phyloP scores from a whole-genome alignment of 2,888 invertebrate genomes.

The Eupithecia tripunctaria region DNA sequence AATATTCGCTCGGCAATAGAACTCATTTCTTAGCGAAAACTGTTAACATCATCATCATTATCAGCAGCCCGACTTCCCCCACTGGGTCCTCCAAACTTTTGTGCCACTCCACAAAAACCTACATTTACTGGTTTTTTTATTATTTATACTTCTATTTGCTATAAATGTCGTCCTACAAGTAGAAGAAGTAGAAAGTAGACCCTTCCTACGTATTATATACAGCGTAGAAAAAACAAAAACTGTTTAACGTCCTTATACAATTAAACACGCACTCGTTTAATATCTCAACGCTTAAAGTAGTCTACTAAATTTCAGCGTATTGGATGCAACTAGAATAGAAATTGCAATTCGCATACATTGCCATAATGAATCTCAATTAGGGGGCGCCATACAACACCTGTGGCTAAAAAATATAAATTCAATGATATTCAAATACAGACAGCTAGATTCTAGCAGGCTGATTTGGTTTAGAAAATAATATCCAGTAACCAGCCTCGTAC shows the following conservation, averaged over 20 bases:
- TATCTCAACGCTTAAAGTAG: background rate
- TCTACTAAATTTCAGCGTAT: conserved; percentile 26
- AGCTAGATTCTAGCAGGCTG: conserved; percentile 29
- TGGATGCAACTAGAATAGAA: conserved; percentile 38
- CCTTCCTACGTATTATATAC: background rate
- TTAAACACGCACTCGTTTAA: background rate
- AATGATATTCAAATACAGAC: conserved; percentile 39
- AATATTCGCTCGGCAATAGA: background rate
- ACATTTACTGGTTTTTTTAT: background rate
- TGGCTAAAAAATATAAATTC: conserved; percentile 39
- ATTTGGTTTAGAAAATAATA: conserved; percentile 25
- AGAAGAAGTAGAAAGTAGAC: no score
- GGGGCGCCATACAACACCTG: conserved; percentile 42
- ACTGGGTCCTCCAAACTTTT: no score
- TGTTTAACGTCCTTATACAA: background rate
- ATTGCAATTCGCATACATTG: conserved; percentile 37
- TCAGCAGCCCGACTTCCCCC: no score
- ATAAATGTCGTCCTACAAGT: background rate
- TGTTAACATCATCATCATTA: no score
- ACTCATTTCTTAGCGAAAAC: background rate
- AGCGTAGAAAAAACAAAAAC: no score
- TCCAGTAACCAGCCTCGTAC: conserved; percentile 12
- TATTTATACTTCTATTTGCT: background rate
- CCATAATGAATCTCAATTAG: conserved; percentile 40
- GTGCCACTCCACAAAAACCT: no score